Percentiles rank a stretch among this genome's conserved stretches.
These are phyloP conservation scores for Ammodytes marinus DNA, from an alignment of 2,113 vertebrate species.

Conservation along the genomic window DNA sequence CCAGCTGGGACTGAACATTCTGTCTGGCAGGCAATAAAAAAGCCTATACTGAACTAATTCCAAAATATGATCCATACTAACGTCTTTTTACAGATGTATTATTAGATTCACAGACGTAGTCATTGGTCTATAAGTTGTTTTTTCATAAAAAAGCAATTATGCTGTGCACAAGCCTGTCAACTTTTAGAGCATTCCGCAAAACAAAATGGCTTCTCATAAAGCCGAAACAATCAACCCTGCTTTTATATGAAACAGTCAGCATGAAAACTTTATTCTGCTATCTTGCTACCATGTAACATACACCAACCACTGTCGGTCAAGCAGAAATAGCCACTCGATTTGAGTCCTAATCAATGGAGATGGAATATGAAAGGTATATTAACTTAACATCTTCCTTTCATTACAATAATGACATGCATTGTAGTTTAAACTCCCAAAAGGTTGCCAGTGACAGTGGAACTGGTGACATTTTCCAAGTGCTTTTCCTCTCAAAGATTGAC, in stretches of 20 bases:
- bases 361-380: background rate
- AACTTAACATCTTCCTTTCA: background rate
- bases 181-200: background rate
- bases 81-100: background rate
- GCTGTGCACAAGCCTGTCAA: background rate
- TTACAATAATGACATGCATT: background rate
- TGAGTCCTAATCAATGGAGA: background rate
- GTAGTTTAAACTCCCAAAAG: background rate
- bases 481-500: constrained; percentile 1
- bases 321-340: background rate
- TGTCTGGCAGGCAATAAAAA: constrained; percentile 25
- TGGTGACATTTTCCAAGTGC: constrained; percentile 17
- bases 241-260: background rate
- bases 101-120: background rate
- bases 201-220: background rate
- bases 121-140: background rate
- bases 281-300: constrained; percentile 12
- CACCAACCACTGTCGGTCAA: background rate
- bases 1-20: background rate
- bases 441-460: constrained; percentile 4
- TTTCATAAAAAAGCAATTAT: background rate
- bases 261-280: constrained; percentile 15
- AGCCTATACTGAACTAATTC: background rate
- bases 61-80: background rate
- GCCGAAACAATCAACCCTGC: background rate